Evolutionary conservation across 2,888 invertebrate genomes (phyloP).

Genomic region (Aromia moschata): DNA sequence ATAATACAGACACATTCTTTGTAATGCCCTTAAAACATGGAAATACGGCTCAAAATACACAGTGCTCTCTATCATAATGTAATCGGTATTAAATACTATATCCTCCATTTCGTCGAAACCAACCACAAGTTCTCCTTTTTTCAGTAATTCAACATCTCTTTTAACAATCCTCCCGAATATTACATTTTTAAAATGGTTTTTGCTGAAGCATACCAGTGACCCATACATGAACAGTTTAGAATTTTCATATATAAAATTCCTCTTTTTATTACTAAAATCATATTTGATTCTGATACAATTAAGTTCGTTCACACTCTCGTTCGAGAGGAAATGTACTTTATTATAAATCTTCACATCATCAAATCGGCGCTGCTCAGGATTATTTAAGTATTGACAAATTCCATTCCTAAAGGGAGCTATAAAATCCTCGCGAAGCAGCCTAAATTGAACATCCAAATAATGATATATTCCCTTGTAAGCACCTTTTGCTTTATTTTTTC

Average conservation of each 20-base stretch:
- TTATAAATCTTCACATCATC: conserved; percentile 42
- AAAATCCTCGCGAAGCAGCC: conserved; percentile 82
- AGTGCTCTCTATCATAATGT: background rate
- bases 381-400: conserved; percentile 57
- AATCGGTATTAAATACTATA: background rate
- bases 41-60: conserved; percentile 5
- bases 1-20: background rate
- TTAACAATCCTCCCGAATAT: conserved; percentile 76
- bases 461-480: conserved; percentile 72
- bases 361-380: conserved; percentile 29
- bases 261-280: conserved; percentile 46
- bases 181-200: conserved; percentile 73
- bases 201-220: conserved; percentile 76
- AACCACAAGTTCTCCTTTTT: conserved; percentile 45
- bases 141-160: conserved; percentile 67
- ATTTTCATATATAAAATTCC: conserved; percentile 62
- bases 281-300: conserved; percentile 41
- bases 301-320: conserved; percentile 39
- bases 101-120: background rate
- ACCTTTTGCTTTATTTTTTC: conserved; percentile 71
- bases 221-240: conserved; percentile 75
- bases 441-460: conserved; percentile 83
- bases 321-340: conserved; percentile 34
- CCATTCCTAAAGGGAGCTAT: conserved; percentile 77
- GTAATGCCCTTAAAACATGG: background rate